Conservation (phyloP, 2,113 vertebrate species). For the Syngnathus typhle region DNA sequence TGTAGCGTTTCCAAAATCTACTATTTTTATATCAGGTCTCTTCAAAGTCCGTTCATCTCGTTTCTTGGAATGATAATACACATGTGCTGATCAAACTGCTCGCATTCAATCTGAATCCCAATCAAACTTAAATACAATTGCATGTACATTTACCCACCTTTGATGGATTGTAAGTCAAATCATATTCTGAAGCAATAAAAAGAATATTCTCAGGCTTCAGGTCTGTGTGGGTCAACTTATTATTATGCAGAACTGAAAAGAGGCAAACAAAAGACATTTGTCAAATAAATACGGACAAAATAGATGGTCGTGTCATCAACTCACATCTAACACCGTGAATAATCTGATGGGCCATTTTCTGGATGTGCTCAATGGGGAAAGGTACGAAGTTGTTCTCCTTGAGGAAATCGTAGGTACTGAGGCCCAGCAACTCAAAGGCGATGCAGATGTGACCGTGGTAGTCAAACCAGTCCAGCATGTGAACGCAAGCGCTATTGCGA, state of each 20-base stretch:
- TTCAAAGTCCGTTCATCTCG: slow-evolving; percentile 85
- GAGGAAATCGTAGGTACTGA: slow-evolving; percentile 95
- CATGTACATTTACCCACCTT: slow-evolving; percentile 81
- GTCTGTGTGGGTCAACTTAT: slow-evolving; percentile 94
- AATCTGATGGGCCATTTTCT: slow-evolving; percentile 91
- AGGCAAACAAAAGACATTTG: slow-evolving; percentile 7
- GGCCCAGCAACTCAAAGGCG: slow-evolving; percentile 89
- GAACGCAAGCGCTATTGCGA: slow-evolving; percentile 80
- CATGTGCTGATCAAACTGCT: background rate
- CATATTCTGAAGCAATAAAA: slow-evolving; percentile 87
- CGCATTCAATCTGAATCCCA: background rate
- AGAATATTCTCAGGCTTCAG: slow-evolving; percentile 97
- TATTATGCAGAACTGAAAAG: slow-evolving; percentile 85
- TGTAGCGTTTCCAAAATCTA: slow-evolving; percentile 95
- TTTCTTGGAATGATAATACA: slow-evolving; percentile 68
- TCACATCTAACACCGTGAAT: slow-evolving; percentile 87
- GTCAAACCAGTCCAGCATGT: slow-evolving; percentile 96
- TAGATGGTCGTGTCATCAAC: slow-evolving; percentile 48
- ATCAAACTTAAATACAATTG: background rate
- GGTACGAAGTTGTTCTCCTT: slow-evolving; percentile 95
- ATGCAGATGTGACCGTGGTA: slow-evolving; percentile 93
- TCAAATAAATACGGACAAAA: background rate
- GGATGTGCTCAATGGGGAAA: slow-evolving; percentile 87
- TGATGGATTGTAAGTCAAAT: slow-evolving; percentile 82
- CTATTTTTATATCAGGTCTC: slow-evolving; percentile 87